Base-by-base conservation (phyloP, 64 coral and sea anemone species). In the Dendrophyllia cribrosa region DNA sequence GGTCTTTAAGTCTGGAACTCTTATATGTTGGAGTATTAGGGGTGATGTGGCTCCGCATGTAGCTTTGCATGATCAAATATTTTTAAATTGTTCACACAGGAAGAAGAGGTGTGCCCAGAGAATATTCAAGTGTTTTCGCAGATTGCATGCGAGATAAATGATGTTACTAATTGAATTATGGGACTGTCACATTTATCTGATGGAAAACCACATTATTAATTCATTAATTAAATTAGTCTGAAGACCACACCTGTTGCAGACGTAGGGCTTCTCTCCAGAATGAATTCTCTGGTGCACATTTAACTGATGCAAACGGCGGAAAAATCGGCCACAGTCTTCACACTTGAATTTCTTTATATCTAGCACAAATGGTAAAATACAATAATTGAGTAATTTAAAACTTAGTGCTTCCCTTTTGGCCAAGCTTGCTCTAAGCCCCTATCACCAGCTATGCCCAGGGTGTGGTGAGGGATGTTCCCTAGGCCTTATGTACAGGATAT, bases 281-380 rank as follows among this genome's bases (percentile, higher is more conserved):
- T 99, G 97, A 83, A 99, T 99, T 43, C 97, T 88, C 51, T 89
- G 91, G 66, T 99, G 97, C 43, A 99, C 97, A 51, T 96, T 93
- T 4, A 99, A 88, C 88, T 99, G 97, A 77, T 99, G 97, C 69
- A 96, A 89, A 44, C 97, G 97, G 43, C 97, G 97, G 72, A 99
- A 99, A 34, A 99, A 96, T 53, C 97, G 88, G 47, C 91, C 91
- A 91, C 97, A 99, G 52, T 96, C 94, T 1, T 94, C 79, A 88
- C 97, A 99, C 84, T 99, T 99, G 94, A 99, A 99, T 78, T 99
- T 99, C 77, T 99, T 99, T 10, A 99, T 96, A 51, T 99, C 97
- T 99, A 59, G 70, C 4, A 75, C 24, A 87, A 26, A 9, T 21
- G 60, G 34, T 20, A 61, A 34, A 76, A n/a, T 9, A 26, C 14